Conservation (phyloP, 2,888 invertebrate species). For the Chrysina gloriosa region DNA sequence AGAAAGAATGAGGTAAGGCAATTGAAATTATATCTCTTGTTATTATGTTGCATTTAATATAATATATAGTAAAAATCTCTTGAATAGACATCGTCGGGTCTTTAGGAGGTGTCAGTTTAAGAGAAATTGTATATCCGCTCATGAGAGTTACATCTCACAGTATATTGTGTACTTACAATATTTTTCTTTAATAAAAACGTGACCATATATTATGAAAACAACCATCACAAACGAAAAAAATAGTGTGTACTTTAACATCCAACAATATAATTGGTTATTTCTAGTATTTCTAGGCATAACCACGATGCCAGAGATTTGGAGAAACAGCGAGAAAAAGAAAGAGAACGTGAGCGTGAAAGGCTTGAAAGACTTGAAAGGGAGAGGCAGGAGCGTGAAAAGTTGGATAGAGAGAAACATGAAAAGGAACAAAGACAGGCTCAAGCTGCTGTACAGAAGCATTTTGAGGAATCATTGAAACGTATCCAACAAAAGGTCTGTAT, state of each 20-base stretch:
- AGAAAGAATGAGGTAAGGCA: conserved; percentile 74
- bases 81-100: no score
- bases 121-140: no score
- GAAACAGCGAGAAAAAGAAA: conserved; percentile 67
- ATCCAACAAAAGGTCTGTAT: conserved; percentile 46
- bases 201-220: no score
- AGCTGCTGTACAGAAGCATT: conserved; percentile 86
- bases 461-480: conserved; percentile 79
- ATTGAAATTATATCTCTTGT: background rate
- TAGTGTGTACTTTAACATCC: no score
- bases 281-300: conserved; percentile 71
- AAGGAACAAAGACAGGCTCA: conserved; percentile 70
- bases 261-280: no score
- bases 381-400: conserved; percentile 66
- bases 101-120: no score
- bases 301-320: conserved; percentile 75
- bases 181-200: no score
- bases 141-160: no score
- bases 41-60: background rate
- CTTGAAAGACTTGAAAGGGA: conserved; percentile 67
- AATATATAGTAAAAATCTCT: no score
- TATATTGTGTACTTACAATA: no score
- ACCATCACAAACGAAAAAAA: no score
- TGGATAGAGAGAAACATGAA: conserved; percentile 64
- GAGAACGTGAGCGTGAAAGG: conserved; percentile 68